Evolutionary conservation across 2,797 vertebrate species (phyloP), one percentile per base, ranked within the genome.

Genomic region (Pteropus rufus): DNA sequence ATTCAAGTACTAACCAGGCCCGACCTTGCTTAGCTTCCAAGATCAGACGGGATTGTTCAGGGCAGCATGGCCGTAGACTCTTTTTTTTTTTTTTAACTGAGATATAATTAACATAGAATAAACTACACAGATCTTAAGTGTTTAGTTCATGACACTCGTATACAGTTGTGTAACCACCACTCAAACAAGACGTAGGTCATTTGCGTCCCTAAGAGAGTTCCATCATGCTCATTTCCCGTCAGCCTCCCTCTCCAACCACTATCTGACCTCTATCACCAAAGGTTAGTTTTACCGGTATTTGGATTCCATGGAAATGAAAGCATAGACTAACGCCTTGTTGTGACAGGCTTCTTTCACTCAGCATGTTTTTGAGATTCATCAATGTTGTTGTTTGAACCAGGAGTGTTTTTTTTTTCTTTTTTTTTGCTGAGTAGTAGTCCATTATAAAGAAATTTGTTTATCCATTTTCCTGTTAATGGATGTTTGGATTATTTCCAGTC

Each of bases 281-380:
- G 26, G 69, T 26, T 26, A 89, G 14, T 92, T 93, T 86, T 54
- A 24, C 26, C 46, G 52, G 4, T 65, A 76, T 79, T 41, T 76
- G 18, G 36, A 93, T 84, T 94, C 95, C n/a, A 64, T 34, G 11
- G 29, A 93, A 89, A 91, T 76, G n/a, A 83, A 93, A 92, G 82
- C 4, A 70, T 3, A 83, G 6, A 76, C 46, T 29, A 82, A 87
- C 15, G 23, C 9, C 4, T 86, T 81, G 72, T n/a, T 39, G 36
- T n/a, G 81, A 88, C 24, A 86, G 83, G 23, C 44, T 79, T 94
- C 34, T 75, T 91, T 65, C 26, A 94, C 24, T 86, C 31, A 12
- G 7, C 15, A n/a, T 76, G 52, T 87, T 87, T 95, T 41, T 67
- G 52, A 82, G 76, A 84, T 73, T 62, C 86, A 93, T 36, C 39